These are phyloP conservation scores for Halyomorpha halys DNA, from an alignment of 1,140 invertebrate species.

Conservation along the genomic window DNA sequence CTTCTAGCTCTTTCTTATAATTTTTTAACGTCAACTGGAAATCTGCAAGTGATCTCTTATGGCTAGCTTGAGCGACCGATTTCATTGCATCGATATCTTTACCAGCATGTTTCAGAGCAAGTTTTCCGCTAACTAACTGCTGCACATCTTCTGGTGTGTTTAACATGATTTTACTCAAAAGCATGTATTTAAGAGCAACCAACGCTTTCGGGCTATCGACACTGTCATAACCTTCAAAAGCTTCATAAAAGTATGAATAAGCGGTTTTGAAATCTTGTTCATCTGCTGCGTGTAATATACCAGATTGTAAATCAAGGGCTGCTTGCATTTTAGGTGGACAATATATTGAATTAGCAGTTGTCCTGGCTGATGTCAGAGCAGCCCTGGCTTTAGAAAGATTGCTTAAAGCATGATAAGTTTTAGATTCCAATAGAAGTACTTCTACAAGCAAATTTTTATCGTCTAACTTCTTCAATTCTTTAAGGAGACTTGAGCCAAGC, in stretches of 20 bases:
- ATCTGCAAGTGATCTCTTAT: conserved; percentile 90
- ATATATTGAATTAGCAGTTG: conserved; percentile 98
- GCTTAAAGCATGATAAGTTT: conserved; percentile 94
- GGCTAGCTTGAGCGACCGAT: conserved; percentile 87
- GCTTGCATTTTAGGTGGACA: conserved; percentile 97
- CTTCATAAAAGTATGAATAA: conserved; percentile 99
- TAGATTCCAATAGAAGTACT: conserved; percentile 92
- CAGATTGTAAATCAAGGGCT: conserved; percentile 92
- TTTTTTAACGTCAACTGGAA: conserved; percentile 80
- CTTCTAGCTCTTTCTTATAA: conserved; percentile 82
- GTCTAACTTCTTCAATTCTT: conserved; percentile 96
- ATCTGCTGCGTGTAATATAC: conserved; percentile 96
- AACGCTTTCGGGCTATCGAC: conserved; percentile 86
- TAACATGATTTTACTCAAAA: conserved; percentile 97
- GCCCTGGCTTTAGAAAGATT: conserved; percentile 95
- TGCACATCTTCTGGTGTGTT: conserved; percentile 92
- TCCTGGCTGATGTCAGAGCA: conserved; percentile 92
- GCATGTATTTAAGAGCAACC: conserved; percentile 95
- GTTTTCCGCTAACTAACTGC: conserved; percentile 89
- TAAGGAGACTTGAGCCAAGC: conserved; percentile 72
- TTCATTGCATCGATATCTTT: conserved; percentile 96
- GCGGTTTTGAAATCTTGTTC: conserved; percentile 99
- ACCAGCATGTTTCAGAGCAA: conserved; percentile 92
- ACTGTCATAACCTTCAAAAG: conserved; percentile 98
- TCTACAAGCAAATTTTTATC: conserved; percentile 98